Evolutionary conservation across 1,140 invertebrate species (phyloP), one percentile per base, ranked within the genome.

Genomic region (Zaprionus camerounensis): DNA sequence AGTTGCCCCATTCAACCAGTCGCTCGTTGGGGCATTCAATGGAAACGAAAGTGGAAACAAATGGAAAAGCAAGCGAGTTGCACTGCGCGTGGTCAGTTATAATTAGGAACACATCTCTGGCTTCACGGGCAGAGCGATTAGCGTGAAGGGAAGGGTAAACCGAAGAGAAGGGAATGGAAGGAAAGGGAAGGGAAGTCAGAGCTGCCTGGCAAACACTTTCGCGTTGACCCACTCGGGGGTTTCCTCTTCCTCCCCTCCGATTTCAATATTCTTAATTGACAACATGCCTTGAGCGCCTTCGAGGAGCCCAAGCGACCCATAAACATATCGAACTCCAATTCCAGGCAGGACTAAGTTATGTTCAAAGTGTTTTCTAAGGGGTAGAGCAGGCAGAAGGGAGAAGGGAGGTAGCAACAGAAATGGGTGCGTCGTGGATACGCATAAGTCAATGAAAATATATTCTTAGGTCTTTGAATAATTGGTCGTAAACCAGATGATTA

Each of bases 81-180:
- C 83, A 86, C 73, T 80, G 71, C 83, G 83, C 84, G 84, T 87
- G 83, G 84, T 87, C 84, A 87, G 83, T 87, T 87, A 87, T 87
- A 87, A 87, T 87, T 87, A 87, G 84, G 70, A 64, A 64, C 64
- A 62, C 73, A 70, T 82, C 72, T 61, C 51, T 68, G 68, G 71
- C 69, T 82, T 86, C 86, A 82, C 76, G 80, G 79, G 56, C 56
- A 49, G 59, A 64, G 73, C 83, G 83, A 87, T 87, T 86, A 87
- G 56, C 59, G 49, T 41, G 28, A 68, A 66, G 55, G 11, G 22
- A 26, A 34, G 38, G 41, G 7, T 22, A 12, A 67, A 57, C n/a
- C 9, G 12, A 67, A 46, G 36, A 17, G 51, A n/a, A 20, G 49
- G 31, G 41, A 46, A 65, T n/a, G n/a, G 49, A 20, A 65, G 49